Base-by-base conservation (phyloP, 2,888 invertebrate genomes). In the Euproctis similis region DNA sequence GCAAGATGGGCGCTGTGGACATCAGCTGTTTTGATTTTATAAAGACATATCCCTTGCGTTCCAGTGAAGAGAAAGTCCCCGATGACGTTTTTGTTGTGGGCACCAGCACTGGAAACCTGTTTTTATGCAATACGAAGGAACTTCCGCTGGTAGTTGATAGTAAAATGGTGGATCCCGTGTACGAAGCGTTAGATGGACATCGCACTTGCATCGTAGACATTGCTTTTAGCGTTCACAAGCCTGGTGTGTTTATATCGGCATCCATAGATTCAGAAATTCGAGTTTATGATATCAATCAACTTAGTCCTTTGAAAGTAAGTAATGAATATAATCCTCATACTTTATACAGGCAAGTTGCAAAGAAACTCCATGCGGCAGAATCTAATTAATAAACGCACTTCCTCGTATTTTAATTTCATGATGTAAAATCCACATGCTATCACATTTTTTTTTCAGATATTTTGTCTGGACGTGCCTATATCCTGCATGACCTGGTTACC, bases 21-120 rank as follows among this genome's bases (percentile, higher is more conserved):
- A 67, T 82, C 12, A 71, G 53, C 3, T 78, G 80, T 37, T 78
- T 82, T 17, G 81, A 80, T 28, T 80, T 76, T 26, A 64, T 71
- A 0, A 77, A 67, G 35, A 49, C 53, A 0, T 66, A 43, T 20
- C 72, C 76, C 0, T 31, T 75, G 0, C 46, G 70, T 0, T 62
- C 72, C 0, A 50, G 57, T 8, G 66, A 68, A 0, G 64, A 76
- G 21, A 70, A 61, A 10, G 46, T 57, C 0, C 46, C 65, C 0
- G 67, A 66, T 4, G 72, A 78, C 9, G 38, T 77, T 0, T 81
- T 82, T 18, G 74, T 77, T 0, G 78, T 78, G 0, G 81, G 81
- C 0, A 52, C 72, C 0, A 70, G 59, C 6, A 54, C 59, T 4
- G 82, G 82, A 0, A 39, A 43, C 7, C 25, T 82, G 4, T 70